These are phyloP conservation scores for Cyanoramphus novaezelandiae DNA, from an alignment of 2,113 vertebrate species.

Conservation along the genomic window DNA sequence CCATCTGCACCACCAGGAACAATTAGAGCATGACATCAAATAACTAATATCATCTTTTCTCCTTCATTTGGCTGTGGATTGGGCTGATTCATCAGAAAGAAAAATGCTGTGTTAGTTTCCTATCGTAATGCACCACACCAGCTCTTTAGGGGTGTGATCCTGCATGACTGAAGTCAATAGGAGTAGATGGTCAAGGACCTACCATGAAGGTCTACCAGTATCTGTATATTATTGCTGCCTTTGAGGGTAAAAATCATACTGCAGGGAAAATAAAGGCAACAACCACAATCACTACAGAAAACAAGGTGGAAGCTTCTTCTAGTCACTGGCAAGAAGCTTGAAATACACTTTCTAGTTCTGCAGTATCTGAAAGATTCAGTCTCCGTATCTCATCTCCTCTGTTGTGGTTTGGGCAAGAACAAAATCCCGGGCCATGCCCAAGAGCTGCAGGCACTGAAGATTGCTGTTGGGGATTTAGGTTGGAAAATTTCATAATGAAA, in stretches of 20 bases:
- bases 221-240: neutral
- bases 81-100: rapidly evolving
- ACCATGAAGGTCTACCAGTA: neutral
- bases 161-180: neutral
- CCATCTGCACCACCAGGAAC: neutral
- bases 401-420: neutral
- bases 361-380: neutral
- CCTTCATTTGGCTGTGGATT: neutral
- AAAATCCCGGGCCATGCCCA: conserved; percentile 21
- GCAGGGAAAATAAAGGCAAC: neutral
- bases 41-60: neutral
- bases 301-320: neutral
- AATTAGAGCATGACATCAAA: neutral
- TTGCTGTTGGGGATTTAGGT: conserved; percentile 7
- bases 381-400: neutral
- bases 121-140: neutral
- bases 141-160: neutral
- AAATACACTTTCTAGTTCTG: neutral
- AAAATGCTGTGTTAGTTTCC: neutral
- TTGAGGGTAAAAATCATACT: neutral
- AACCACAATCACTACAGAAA: neutral
- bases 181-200: neutral
- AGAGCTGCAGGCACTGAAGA: neutral
- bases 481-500: conserved; percentile 41
- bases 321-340: neutral